Evolutionary conservation across 2,888 invertebrate species (phyloP).

Genomic region (Mythimna ferrago): DNA sequence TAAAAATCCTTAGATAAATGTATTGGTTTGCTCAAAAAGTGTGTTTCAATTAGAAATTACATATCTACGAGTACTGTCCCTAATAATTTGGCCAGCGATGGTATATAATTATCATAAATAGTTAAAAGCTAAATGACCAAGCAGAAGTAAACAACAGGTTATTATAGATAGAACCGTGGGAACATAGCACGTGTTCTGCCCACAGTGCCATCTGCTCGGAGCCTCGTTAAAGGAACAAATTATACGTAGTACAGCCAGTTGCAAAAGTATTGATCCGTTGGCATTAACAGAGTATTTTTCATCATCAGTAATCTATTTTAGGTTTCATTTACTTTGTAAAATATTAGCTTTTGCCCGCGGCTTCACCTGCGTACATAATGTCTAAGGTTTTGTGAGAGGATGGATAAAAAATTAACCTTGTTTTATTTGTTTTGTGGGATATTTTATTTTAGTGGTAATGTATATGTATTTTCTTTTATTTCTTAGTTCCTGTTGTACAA

Average conservation of each 20-base stretch:
- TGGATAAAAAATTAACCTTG: too few relatives aligned
- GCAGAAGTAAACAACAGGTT: conserved; percentile 5
- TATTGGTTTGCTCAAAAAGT: too few relatives aligned
- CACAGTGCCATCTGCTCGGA: neutral
- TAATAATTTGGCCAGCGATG: too few relatives aligned
- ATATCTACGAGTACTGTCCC: too few relatives aligned
- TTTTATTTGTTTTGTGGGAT: too few relatives aligned
- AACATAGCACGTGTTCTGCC: conserved; percentile 9
- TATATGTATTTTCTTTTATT: too few relatives aligned
- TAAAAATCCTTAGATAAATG: too few relatives aligned
- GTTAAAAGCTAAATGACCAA: conserved; percentile 11
- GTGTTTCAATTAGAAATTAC: too few relatives aligned
- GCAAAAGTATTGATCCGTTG: conserved; percentile 31
- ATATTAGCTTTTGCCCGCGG: neutral
- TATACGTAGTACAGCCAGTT: conserved; percentile 5
- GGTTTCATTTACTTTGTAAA: neutral
- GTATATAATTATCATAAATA: conserved; percentile 11
- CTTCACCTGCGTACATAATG: too few relatives aligned
- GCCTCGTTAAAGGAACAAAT: conserved; percentile 2
- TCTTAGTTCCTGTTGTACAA: too few relatives aligned
- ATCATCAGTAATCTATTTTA: neutral
- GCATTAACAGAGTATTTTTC: conserved; percentile 5
- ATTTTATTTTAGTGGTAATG: too few relatives aligned
- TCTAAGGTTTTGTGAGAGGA: too few relatives aligned
- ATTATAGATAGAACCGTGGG: conserved; percentile 22